These are phyloP conservation scores for Drosophila dives DNA, from an alignment of 2,888 invertebrate genomes.

Conservation along the genomic window DNA sequence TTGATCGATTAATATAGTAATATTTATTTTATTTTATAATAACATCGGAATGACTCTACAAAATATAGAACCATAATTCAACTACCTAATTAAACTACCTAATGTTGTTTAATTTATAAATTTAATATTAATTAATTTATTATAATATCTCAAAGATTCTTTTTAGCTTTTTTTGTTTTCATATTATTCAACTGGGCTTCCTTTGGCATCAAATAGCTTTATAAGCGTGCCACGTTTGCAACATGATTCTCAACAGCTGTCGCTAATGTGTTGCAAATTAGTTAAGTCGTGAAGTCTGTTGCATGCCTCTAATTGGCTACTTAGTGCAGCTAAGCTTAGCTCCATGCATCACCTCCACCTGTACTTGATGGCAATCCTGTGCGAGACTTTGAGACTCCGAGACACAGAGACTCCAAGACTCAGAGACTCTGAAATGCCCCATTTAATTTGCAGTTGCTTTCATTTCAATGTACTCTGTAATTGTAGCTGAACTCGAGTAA, in stretches of 20 bases:
- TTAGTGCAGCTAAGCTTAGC: slow-evolving; percentile 24
- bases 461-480: slow-evolving; percentile 43
- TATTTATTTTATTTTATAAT: too few relatives aligned
- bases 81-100: too few relatives aligned
- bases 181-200: not conserved
- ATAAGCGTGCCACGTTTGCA: not conserved
- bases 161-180: not conserved
- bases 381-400: slow-evolving; percentile 13
- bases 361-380: slow-evolving; percentile 37
- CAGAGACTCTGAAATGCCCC: slow-evolving; percentile 36
- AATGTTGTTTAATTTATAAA: too few relatives aligned
- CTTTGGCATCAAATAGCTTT: not conserved
- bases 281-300: slow-evolving; percentile 32
- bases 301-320: slow-evolving; percentile 54
- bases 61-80: too few relatives aligned
- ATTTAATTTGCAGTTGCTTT: slow-evolving; percentile 39
- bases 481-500: not conserved
- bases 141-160: not conserved
- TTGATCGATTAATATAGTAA: too few relatives aligned
- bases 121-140: too few relatives aligned
- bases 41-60: too few relatives aligned
- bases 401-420: slow-evolving; percentile 19
- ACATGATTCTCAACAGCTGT: slow-evolving; percentile 11
- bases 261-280: slow-evolving; percentile 50
- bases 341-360: slow-evolving; percentile 5